Base-by-base conservation (phyloP, 2,113 vertebrate genomes). In the Promerops cafer region DNA sequence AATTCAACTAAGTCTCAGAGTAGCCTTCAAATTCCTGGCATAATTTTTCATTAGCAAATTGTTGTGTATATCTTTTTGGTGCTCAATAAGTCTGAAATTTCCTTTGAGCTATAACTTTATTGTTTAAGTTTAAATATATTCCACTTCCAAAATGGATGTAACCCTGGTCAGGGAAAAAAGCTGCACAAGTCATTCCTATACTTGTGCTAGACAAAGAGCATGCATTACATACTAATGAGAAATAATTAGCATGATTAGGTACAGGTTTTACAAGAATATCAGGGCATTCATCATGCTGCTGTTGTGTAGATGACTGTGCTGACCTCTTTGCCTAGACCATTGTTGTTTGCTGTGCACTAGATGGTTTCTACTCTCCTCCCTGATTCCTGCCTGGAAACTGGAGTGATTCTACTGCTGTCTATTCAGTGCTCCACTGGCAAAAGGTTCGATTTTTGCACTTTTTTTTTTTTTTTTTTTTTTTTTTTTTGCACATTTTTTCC, bases 1-100 rank as follows among this genome's bases (percentile, higher is more conserved):
- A 63, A 61, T 84, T 89, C 16, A 78, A 39, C 30, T 24, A 89
- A 66, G 17, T 16, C 31, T 45, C 66, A 84, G 31, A 74, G 8
- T 11, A 78, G 18, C 16, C 27, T 87, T 74, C 0, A 0, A 87
- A 10, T 56, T 81, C 17, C 27, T n/a, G 14, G 21, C 6, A 82
- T 6, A 11, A 59, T 31, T 83, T 94, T 93, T 70, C 49, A 54
- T 39, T 56, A 84, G 21, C 9, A 82, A 89, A 50, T 84, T 84
- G 21, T 35, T 78, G 16, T 45, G 27, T 8, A 11, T 54, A 11
- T 33, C 12, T 47, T 78, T 91, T 70, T 60, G 44, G 18, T 23
- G 61, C 7, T 60, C 60, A 59, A 1, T 42, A 65, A 63, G 24
- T 56, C 35, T 70, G 16, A n/a, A 12, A 71, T 35, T 66, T 60